Percentiles rank a stretch among this genome's conserved stretches.
Evolutionary conservation across 2,888 invertebrate species (phyloP).

Genomic region (Xylota segnis): DNA sequence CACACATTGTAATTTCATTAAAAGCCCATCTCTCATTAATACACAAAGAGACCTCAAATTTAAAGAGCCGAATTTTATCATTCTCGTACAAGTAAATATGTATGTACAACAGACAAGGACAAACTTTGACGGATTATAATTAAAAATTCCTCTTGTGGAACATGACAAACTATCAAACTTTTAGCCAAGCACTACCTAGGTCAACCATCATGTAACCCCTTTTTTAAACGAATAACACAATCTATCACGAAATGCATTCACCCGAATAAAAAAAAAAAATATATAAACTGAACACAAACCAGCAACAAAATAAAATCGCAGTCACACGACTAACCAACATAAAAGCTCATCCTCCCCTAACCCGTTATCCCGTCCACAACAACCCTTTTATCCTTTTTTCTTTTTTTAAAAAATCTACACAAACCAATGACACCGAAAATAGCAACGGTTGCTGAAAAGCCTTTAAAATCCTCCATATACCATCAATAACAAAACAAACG

Average conservation of each 20-base stretch:
- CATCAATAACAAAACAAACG: constrained; percentile 24
- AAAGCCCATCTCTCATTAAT: too few relatives aligned
- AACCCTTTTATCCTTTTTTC: background rate
- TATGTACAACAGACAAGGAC: too few relatives aligned
- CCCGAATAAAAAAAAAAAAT: constrained; percentile 1
- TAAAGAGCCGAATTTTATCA: too few relatives aligned
- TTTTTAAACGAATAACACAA: background rate
- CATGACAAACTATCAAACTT: background rate
- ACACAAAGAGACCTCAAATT: too few relatives aligned
- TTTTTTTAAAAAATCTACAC: constrained; percentile 18
- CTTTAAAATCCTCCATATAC: constrained; percentile 27
- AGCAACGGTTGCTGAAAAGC: constrained; percentile 21
- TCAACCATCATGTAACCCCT: constrained; percentile 1
- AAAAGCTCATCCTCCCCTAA: background rate
- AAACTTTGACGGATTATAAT: too few relatives aligned
- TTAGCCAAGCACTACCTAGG: background rate
- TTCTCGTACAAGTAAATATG: too few relatives aligned
- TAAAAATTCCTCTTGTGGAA: too few relatives aligned
- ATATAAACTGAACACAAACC: too few relatives aligned
- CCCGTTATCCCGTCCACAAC: background rate
- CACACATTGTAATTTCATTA: too few relatives aligned
- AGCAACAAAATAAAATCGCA: too few relatives aligned
- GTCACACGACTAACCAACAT: constrained; percentile 13
- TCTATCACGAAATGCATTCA: constrained; percentile 15
- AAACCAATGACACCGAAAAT: constrained; percentile 39